Conservation (phyloP, 2,113 vertebrate genomes). For the Salvelinus alpinus region DNA sequence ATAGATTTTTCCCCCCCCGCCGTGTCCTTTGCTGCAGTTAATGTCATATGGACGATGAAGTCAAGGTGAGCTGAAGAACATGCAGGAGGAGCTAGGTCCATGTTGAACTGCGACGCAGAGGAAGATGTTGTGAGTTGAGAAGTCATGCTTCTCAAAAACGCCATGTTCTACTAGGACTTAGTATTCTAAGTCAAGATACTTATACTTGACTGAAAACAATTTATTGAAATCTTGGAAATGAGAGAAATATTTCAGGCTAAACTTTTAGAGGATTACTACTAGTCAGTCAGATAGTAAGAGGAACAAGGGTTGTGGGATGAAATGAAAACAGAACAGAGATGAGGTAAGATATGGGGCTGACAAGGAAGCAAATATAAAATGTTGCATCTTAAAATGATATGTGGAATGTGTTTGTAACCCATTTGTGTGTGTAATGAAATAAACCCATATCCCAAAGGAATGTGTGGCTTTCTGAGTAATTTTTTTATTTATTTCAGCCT, state of each 20-base stretch:
- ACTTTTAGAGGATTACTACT: neutral
- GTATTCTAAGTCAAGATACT: neutral
- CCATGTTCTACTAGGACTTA: neutral
- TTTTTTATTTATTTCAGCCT: conserved; percentile 66
- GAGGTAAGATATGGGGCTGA: neutral
- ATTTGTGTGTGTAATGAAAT: conserved; percentile 64
- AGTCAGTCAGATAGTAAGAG: neutral
- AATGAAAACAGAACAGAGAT: neutral
- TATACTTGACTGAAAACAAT: neutral
- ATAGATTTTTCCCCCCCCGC: conserved; percentile 65
- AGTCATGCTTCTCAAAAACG: neutral
- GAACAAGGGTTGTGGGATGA: neutral
- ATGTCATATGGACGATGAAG: conserved; percentile 25
- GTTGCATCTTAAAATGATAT: conserved; percentile 13
- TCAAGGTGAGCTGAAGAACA: conserved; percentile 23
- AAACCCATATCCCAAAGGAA: conserved; percentile 65
- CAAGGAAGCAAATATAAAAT: neutral
- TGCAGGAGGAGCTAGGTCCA: neutral
- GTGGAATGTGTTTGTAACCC: conserved; percentile 36
- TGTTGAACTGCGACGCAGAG: neutral
- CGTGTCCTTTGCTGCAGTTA: conserved; percentile 5
- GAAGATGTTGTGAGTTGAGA: neutral
- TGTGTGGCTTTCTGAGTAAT: conserved; percentile 76
- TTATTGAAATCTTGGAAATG: neutral
- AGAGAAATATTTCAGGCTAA: neutral